Evolutionary conservation across 2,888 invertebrate species (phyloP), one percentile per base, ranked within the genome.

Genomic region (Sphaerophoria taeniata): DNA sequence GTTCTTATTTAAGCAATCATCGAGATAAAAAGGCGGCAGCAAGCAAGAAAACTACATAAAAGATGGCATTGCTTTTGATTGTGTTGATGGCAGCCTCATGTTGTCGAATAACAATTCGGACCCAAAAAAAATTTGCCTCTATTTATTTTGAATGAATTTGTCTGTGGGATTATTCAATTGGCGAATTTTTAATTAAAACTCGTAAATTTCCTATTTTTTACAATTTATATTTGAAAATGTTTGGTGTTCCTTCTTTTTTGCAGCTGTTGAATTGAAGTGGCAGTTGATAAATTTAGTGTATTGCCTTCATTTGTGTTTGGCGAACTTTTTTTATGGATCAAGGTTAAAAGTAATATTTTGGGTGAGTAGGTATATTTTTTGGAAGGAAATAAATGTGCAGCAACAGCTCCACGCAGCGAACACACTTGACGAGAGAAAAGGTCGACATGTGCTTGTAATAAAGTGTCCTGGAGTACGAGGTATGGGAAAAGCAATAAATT

Each of bases 131-230:
- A n/a, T n/a, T 33, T 12, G 53, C 49, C 39, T 67, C 53, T 56
- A 60, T 63, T 69, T 43, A 61, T 73, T 73, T 77, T 14, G 31
- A 58, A 65, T 71, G 63, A 70, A 71, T 63, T 67, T 53, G 12
- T 67, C 70, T 34, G 36, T 36, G 58, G 65, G 69, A 65, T 71
- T 71, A 74, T 83, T 79, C 70, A 63, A 65, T 74, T 74, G 78
- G 78, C 69, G 74, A 83, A 74, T 83, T 79, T 78, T 79, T 83
- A 83, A 83, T 83, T 83, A 83, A 83, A 78, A 65, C 58, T 73
- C 73, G 82, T 77, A 73, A 73, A 82, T 82, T 82, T 63, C 43
- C 51, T 77, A 67, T 82, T 81, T 82, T 49, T 63, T 2, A 24
- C 24, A 24, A 24, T 24, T 45, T 39, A 16, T 36, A 36, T 9